Conservation (phyloP, 2,797 vertebrate species). For the Danionella dracula region DNA sequence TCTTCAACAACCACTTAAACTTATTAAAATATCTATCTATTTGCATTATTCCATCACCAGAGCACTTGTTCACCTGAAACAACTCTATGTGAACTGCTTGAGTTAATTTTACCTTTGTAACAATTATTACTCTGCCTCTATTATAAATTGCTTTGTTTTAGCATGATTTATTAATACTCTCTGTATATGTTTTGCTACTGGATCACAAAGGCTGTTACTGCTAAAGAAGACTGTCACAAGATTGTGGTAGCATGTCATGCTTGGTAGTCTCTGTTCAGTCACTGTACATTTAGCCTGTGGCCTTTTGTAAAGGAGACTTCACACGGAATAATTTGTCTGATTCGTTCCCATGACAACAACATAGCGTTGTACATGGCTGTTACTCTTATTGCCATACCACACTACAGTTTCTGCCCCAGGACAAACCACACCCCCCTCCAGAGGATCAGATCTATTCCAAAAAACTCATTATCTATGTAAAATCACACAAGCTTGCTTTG, state of each 20-base stretch:
- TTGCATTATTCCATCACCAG: no score
- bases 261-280: conserved; percentile 18
- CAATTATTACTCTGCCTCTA: no score
- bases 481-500: background rate
- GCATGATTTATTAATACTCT: no score
- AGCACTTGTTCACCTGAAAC: no score
- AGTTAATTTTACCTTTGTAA: no score
- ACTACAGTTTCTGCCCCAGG: conserved; percentile 36
- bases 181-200: no score
- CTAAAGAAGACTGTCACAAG: conserved; percentile 10
- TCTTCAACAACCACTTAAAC: no score
- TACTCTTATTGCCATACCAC: conserved; percentile 39
- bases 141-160: no score
- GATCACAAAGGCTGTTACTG: background rate
- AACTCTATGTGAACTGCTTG: no score
- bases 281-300: conserved; percentile 27
- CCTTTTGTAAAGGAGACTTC: conserved; percentile 36
- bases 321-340: conserved; percentile 28
- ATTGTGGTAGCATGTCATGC: conserved; percentile 12
- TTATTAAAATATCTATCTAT: no score
- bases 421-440: conserved; percentile 4
- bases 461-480: background rate
- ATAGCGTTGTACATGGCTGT: conserved; percentile 20
- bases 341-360: conserved; percentile 46
- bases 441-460: background rate